phyloP scores from a whole-genome alignment of 2,797 vertebrate species.

The Lophius americanus region DNA sequence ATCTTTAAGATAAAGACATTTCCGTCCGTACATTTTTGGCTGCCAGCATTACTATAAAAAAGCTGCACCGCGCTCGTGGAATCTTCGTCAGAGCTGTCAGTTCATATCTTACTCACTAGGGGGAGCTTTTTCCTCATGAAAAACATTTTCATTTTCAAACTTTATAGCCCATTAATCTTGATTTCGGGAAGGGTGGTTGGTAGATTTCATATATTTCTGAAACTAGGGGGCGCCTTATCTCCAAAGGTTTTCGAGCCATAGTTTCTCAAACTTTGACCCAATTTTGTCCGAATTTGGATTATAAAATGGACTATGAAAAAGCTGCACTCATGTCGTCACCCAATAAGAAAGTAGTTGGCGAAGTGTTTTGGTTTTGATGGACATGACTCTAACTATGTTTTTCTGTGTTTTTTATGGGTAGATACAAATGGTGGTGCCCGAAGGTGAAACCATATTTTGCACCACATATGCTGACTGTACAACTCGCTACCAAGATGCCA shows the following conservation, averaged over 20 bases:
- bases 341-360: background rate
- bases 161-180: too few species aligned
- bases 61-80: background rate
- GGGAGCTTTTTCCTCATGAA: too few species aligned
- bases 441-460: slow-evolving; percentile 77
- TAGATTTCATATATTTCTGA: too few species aligned
- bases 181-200: too few species aligned
- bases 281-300: too few species aligned
- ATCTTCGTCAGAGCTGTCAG: background rate
- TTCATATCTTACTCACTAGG: too few species aligned
- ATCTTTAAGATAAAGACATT: background rate
- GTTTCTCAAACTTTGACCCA: too few species aligned
- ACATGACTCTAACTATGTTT: background rate
- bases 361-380: background rate
- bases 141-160: too few species aligned
- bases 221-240: too few species aligned
- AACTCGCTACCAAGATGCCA: slow-evolving; percentile 63
- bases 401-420: slow-evolving; percentile 21
- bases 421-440: slow-evolving; percentile 80
- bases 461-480: slow-evolving; percentile 77
- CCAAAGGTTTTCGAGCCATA: too few species aligned
- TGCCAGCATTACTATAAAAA: background rate
- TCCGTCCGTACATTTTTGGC: background rate
- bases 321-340: background rate
- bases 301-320: background rate